Evolutionary conservation across 2,113 vertebrate species (phyloP).

Genomic region (Rynchops niger): DNA sequence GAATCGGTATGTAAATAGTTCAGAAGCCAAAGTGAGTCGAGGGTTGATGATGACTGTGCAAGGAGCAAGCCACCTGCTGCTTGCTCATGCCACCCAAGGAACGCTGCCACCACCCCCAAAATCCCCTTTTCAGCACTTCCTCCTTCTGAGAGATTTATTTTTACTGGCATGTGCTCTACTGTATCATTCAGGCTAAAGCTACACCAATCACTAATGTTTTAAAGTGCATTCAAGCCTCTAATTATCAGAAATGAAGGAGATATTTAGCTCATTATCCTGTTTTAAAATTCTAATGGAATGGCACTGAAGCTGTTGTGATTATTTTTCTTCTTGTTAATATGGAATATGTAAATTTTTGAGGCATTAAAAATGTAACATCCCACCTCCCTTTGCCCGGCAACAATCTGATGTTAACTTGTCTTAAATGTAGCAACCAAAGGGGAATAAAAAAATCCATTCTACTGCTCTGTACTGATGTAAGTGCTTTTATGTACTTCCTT

Average conservation of each 20-base stretch:
- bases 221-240: neutral
- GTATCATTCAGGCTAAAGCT: neutral
- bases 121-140: accelerated
- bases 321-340: neutral
- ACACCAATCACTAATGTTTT: neutral
- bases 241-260: neutral
- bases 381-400: neutral
- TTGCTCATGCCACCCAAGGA: neutral
- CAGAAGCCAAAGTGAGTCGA: neutral
- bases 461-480: neutral
- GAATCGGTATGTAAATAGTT: neutral
- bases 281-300: neutral
- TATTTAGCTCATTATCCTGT: neutral
- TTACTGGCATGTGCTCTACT: neutral
- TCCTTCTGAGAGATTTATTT: neutral
- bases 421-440: neutral
- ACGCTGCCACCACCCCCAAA: neutral
- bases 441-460: neutral
- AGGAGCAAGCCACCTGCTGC: neutral
- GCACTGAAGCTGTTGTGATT: neutral
- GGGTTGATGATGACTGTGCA: neutral
- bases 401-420: neutral
- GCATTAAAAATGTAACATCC: neutral
- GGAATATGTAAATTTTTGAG: neutral
- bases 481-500: neutral